These are phyloP conservation scores for Enteromius viviparus DNA, from an alignment of 2,797 vertebrate species.

Conservation along the genomic window DNA sequence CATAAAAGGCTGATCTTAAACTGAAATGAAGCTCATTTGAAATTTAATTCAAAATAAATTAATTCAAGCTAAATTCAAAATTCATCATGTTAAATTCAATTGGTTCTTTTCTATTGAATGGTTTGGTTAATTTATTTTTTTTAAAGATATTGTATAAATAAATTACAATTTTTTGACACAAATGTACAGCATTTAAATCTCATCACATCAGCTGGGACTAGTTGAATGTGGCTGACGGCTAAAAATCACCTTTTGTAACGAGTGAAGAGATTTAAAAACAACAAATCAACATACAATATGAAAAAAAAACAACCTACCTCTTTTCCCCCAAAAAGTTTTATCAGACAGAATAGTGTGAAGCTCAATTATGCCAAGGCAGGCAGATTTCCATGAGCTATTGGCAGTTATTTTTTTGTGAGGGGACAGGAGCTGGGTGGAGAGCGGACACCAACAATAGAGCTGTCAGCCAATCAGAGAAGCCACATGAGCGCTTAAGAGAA, in stretches of 20 bases:
- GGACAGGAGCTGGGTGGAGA: slow-evolving; percentile 71
- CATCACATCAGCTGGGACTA: background rate
- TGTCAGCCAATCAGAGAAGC: slow-evolving; percentile 75
- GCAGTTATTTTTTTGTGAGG: slow-evolving; percentile 79
- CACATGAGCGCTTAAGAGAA: slow-evolving; percentile 80
- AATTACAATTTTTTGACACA: background rate
- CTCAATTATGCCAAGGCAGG: slow-evolving; percentile 70
- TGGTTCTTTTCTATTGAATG: background rate
- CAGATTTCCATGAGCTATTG: slow-evolving; percentile 60
- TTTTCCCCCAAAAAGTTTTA: slow-evolving; percentile 68
- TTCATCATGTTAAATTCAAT: background rate
- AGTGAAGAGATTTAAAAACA: background rate
- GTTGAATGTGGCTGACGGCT: background rate
- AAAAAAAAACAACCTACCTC: slow-evolving; percentile 70
- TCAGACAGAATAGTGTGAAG: slow-evolving; percentile 69
- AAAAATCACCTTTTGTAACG: background rate
- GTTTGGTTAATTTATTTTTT: background rate
- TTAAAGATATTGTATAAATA: background rate
- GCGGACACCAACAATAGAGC: slow-evolving; percentile 72
- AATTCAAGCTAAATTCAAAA: background rate
- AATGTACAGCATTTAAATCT: background rate
- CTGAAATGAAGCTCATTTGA: background rate
- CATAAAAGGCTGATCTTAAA: too few relatives aligned
- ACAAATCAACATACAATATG: slow-evolving; percentile 21
- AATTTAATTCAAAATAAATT: background rate